phyloP scores from a whole-genome alignment of 2,797 vertebrate species.

The Yasuhikotakia modesta region DNA sequence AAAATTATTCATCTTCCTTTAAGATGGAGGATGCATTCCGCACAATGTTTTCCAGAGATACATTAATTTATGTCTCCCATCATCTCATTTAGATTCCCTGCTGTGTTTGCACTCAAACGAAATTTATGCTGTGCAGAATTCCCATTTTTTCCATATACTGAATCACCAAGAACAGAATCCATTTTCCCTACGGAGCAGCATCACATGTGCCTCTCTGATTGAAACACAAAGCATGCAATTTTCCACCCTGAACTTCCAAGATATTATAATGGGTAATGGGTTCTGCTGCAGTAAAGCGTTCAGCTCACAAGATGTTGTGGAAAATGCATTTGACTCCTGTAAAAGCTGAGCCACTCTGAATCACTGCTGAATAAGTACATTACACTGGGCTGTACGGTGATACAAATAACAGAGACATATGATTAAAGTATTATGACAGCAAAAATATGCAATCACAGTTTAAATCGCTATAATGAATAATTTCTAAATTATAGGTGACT shows the following conservation, averaged over 20 bases:
- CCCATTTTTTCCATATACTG: not conserved
- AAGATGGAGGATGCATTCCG: not conserved
- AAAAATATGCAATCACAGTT: slow-evolving; percentile 1
- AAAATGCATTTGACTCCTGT: slow-evolving; percentile 6
- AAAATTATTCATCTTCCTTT: not conserved
- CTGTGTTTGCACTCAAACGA: slow-evolving; percentile 47
- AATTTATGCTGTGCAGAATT: slow-evolving; percentile 57
- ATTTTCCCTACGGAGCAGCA: slow-evolving; percentile 24
- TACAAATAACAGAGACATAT: not conserved
- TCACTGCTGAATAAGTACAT: not conserved
- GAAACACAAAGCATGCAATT: slow-evolving; percentile 50
- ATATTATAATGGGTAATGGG: slow-evolving; percentile 19
- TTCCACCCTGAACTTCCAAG: slow-evolving; percentile 22
- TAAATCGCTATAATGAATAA: not conserved
- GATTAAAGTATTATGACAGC: not conserved
- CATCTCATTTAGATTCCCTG: slow-evolving; percentile 46
- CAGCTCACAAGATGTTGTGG: not conserved
- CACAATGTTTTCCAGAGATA: slow-evolving; percentile 20
- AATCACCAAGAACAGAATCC: slow-evolving; percentile 34
- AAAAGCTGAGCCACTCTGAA: not conserved
- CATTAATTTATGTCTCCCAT: slow-evolving; percentile 11
- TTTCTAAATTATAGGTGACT: not conserved
- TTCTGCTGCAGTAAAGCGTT: slow-evolving; percentile 7
- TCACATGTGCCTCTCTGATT: slow-evolving; percentile 12
- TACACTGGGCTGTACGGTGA: not conserved